A percentile compares a stretch with the other conserved stretches of the same genome.
phyloP scores from a whole-genome alignment of 1,140 invertebrate species.

The Goniozus legneri region DNA sequence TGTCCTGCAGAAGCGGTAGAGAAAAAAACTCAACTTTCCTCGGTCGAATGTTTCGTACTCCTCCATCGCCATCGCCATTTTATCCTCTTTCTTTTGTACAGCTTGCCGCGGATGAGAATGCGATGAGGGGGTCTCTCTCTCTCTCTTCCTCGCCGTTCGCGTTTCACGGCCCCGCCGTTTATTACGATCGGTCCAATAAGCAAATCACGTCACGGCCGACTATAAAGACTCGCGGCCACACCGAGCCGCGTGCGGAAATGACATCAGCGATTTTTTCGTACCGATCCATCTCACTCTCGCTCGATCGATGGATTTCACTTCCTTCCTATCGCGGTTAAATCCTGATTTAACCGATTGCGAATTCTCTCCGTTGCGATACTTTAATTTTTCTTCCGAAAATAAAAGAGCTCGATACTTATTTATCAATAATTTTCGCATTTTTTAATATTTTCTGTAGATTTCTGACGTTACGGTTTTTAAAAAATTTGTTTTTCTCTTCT shows the following conservation, averaged over 20 bases:
- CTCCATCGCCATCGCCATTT: background rate
- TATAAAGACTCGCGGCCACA: too few species aligned
- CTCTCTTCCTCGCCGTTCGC: slow-evolving; percentile 1
- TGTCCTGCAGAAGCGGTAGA: background rate
- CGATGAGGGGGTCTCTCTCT: background rate
- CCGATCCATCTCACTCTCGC: too few species aligned
- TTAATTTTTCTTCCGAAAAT: too few species aligned
- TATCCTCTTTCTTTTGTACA: background rate
- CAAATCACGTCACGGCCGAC: background rate
- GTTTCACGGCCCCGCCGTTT: background rate
- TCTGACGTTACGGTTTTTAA: background rate
- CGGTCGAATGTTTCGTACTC: background rate
- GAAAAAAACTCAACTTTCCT: too few species aligned
- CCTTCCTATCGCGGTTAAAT: background rate
- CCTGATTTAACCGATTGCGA: background rate
- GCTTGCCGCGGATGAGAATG: too few species aligned
- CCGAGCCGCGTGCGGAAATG: too few species aligned
- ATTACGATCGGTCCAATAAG: background rate
- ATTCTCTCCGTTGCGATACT: too few species aligned
- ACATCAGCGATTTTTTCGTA: background rate
- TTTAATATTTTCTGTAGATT: background rate
- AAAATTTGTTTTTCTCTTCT: too few species aligned
- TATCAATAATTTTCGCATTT: background rate
- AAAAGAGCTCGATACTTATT: background rate
- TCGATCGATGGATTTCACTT: background rate